Percentiles rank a stretch among this genome's conserved stretches.
These are phyloP conservation scores for Helostoma temminkii DNA, from an alignment of 2,797 vertebrate genomes.

Conservation along the genomic window DNA sequence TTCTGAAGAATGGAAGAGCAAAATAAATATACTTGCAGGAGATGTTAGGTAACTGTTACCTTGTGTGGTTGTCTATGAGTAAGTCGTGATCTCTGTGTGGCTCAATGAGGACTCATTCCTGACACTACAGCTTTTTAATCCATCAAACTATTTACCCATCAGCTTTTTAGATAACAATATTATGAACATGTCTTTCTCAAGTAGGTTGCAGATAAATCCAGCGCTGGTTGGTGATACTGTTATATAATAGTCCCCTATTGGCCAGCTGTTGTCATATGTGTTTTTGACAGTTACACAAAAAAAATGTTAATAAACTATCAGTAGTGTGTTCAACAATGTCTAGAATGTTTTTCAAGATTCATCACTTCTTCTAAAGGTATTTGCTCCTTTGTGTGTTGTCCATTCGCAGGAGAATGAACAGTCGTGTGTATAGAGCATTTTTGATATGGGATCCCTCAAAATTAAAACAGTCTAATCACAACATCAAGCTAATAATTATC, in stretches of 20 bases:
- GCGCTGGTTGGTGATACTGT: not conserved
- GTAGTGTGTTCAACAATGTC: no score
- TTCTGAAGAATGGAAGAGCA: constrained; percentile 30
- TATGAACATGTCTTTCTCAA: constrained; percentile 18
- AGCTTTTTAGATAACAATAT: not conserved
- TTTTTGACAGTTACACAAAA: no score
- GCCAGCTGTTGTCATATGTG: no score
- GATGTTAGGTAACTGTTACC: constrained; percentile 50
- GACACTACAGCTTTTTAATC: constrained; percentile 28
- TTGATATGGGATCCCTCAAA: no score
- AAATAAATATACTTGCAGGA: constrained; percentile 22
- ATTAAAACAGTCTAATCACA: no score
- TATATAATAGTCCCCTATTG: constrained; percentile 17
- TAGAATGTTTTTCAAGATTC: no score
- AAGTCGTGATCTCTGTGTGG: constrained; percentile 30
- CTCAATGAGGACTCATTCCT: constrained; percentile 29
- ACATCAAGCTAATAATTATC: no score
- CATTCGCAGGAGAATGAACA: no score
- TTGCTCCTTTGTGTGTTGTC: no score
- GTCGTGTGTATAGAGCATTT: no score
- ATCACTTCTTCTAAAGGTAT: no score
- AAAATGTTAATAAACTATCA: no score
- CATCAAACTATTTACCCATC: constrained; percentile 20
- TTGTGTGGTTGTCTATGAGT: constrained; percentile 46
- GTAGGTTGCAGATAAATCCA: not conserved